phyloP scores from a whole-genome alignment of 2,113 vertebrate species.

The Rhineura floridana region DNA sequence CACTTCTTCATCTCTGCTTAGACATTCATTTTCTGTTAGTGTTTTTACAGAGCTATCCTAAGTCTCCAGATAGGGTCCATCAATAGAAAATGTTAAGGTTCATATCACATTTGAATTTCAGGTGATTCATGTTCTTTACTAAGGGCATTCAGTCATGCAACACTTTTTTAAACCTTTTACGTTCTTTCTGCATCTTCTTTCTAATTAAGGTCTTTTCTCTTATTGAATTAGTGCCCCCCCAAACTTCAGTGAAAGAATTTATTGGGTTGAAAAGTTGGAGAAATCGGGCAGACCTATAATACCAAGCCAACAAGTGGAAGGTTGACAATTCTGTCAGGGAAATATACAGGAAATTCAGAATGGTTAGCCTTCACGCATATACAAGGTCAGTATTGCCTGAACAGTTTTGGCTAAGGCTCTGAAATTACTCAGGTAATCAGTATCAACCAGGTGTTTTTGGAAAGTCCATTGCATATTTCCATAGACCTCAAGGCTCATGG shows the following conservation, averaged over 20 bases:
- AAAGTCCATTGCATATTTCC: neutral
- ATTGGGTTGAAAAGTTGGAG: neutral
- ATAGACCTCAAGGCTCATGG: neutral
- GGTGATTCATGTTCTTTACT: constrained; percentile 11
- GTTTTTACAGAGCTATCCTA: constrained; percentile 9
- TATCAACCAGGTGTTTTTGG: neutral
- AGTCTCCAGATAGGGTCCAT: constrained; percentile 19
- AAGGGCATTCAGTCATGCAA: neutral
- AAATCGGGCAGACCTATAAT: neutral
- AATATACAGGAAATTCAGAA: neutral
- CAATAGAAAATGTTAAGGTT: constrained; percentile 10
- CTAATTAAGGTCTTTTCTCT: neutral
- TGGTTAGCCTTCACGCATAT: neutral
- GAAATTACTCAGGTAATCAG: neutral
- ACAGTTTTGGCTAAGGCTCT: neutral
- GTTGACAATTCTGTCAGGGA: neutral
- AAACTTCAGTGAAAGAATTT: neutral
- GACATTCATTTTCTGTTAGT: constrained; percentile 50
- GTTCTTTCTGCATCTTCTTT: neutral
- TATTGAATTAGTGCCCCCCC: neutral
- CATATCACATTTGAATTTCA: neutral
- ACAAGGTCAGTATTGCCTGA: no score
- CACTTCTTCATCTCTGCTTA: constrained; percentile 31
- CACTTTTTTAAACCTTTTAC: neutral
- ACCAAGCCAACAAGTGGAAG: neutral